Evolutionary conservation across 1,140 invertebrate genomes (phyloP), one percentile per base, ranked within the genome.

Genomic region (Drosophila sechellia): DNA sequence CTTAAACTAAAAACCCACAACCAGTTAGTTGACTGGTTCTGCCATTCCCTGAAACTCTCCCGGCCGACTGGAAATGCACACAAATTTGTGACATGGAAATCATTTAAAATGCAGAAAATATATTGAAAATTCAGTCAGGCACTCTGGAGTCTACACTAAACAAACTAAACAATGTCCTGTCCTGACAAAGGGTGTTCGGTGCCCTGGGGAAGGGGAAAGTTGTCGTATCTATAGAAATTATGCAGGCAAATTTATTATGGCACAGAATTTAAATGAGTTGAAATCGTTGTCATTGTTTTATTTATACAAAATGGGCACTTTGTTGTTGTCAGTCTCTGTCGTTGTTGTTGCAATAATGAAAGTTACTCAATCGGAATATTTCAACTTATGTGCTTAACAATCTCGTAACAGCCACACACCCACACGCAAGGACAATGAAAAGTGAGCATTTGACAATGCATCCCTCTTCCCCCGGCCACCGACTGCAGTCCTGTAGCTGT

Each of bases 281-380:
- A 90, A 90, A 90, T 89, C 85, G 76, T 80, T 89, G 79, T 69
- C 84, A 90, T 89, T 89, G 85, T 89, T 89, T 89, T 90, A 80
- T 77, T 77, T 79, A 83, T 66, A 86, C 73, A 73, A 84, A 80
- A 89, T 89, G 76, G 83, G 79, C 78, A 87, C 78, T 76, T 73
- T 83, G 54, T 79, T 76, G 50, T 79, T 78, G 60, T 56, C 56
- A 40, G 34, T 45, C 13, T 39, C 11, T 13, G 37, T 54, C 58
- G 74, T 50, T 83, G 57, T 63, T 81, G 73, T 69, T 77, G 76
- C 60, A 75, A 80, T 89, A 89, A 90, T 89, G 85, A 84, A 89
- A 84, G 80, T 90, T 80, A 90, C 80, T 89, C 84, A 89, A 90
- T 90, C 83, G 84, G 85, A 89, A 89, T 89, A 89, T 90, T 89